phyloP scores from a whole-genome alignment of 1,140 invertebrate species.

The Megalopta genalis region DNA sequence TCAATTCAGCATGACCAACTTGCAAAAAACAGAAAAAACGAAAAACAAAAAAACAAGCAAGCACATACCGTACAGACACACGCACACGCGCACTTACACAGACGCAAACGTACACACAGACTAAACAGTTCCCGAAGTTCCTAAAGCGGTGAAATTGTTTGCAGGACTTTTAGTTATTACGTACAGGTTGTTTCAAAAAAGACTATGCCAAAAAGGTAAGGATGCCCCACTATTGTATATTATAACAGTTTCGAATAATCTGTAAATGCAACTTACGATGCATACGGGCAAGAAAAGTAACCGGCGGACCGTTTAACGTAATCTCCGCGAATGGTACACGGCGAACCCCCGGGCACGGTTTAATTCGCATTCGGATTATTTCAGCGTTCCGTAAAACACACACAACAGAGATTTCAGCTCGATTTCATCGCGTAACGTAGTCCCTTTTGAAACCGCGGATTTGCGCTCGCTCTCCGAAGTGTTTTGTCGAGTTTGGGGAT shows the following conservation, averaged over 20 bases:
- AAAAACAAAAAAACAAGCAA: background rate
- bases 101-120: too few species aligned
- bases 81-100: too few species aligned
- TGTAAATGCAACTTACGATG: background rate
- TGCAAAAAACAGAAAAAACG: too few species aligned
- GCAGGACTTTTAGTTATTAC: conserved; percentile 29
- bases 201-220: conserved; percentile 29
- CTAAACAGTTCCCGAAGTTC: background rate
- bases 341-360: too few species aligned
- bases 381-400: background rate
- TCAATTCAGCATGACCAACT: conserved; percentile 33
- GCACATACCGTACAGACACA: background rate
- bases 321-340: too few species aligned
- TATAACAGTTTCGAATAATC: background rate
- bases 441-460: conserved; percentile 10
- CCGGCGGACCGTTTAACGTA: background rate
- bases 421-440: conserved; percentile 26
- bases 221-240: background rate
- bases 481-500: conserved; percentile 37
- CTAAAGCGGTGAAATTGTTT: conserved; percentile 29
- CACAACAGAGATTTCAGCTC: background rate
- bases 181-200: conserved; percentile 34
- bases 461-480: background rate
- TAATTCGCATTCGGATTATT: background rate
- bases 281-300: background rate